Conservation (phyloP, 2,888 invertebrate species). For the Heliconius sara region DNA sequence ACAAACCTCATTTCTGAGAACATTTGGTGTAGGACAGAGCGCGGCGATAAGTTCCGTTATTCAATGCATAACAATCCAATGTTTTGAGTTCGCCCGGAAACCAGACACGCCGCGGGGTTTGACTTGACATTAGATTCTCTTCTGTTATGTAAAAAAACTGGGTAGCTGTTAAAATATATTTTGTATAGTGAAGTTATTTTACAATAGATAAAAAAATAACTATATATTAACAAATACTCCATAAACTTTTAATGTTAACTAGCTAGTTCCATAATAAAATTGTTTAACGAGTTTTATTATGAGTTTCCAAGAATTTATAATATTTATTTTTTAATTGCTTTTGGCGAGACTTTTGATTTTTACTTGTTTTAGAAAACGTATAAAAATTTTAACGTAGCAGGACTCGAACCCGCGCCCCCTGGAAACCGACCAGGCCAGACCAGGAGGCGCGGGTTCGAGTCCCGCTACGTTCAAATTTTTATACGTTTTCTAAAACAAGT, state of each 20-base stretch:
- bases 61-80: not conserved
- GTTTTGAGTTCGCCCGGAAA: not conserved
- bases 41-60: no score
- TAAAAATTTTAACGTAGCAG: no score
- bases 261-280: not conserved
- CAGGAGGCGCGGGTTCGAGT: no score
- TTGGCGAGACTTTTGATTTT: not conserved
- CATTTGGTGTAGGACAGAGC: not conserved
- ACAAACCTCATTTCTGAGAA: no score
- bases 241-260: not conserved
- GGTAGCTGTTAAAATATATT: not conserved
- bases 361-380: no score
- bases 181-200: not conserved
- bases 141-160: not conserved
- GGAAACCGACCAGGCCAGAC: no score
- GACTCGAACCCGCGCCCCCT: no score
- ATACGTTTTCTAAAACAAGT: no score
- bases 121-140: not conserved
- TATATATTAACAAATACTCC: not conserved
- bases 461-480: no score
- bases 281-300: conserved; percentile 8
- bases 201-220: not conserved
- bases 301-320: not conserved
- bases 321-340: not conserved
- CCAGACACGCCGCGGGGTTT: not conserved